Evolutionary conservation across 2,113 vertebrate genomes (phyloP).

Genomic region (Chaetura pelagica): DNA sequence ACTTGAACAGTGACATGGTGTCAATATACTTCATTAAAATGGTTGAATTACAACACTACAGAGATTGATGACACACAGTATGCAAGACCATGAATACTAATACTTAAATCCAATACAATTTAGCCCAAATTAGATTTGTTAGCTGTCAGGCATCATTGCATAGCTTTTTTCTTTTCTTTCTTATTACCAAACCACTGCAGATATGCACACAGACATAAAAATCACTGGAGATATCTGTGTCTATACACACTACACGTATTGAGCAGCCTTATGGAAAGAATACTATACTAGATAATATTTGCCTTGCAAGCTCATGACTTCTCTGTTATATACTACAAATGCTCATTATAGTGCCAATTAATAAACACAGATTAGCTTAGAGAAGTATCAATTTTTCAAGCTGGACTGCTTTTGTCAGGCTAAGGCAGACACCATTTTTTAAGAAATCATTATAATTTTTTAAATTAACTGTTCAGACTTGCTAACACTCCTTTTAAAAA

Average conservation of each 20-base stretch:
- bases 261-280: not conserved
- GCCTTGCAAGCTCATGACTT: not conserved
- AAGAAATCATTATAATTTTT: not conserved
- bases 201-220: not conserved
- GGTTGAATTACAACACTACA: constrained; percentile 30
- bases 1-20: constrained; percentile 12
- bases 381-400: not conserved
- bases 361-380: not conserved
- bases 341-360: not conserved
- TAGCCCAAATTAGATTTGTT: constrained; percentile 42
- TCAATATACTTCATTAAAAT: constrained; percentile 45
- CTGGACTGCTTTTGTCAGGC: not conserved
- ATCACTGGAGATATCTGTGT: not conserved
- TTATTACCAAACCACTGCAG: not conserved
- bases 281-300: not conserved
- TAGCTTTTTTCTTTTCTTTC: not conserved
- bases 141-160: not conserved
- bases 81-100: constrained; percentile 28
- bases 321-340: not conserved
- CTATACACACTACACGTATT: not conserved
- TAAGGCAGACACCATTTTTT: not conserved
- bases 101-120: constrained; percentile 34
- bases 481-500: not conserved
- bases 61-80: constrained; percentile 8
- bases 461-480: not conserved